phyloP scores from a whole-genome alignment of 2,888 invertebrate genomes.

The Melanostoma mellinum region DNA sequence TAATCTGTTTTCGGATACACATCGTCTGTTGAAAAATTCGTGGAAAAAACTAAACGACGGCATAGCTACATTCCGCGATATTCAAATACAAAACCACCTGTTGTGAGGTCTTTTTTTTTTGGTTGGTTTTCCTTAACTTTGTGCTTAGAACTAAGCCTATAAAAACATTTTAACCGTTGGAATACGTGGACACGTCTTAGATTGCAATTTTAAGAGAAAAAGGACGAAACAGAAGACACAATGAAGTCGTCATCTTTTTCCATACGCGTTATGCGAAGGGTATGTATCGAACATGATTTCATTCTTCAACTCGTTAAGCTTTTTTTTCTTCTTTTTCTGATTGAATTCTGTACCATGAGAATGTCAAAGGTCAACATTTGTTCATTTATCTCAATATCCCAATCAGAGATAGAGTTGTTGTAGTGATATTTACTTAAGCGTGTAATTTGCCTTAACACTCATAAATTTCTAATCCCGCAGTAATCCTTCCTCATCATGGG shows the following conservation, averaged over 20 bases:
- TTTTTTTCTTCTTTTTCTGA: constrained; percentile 3
- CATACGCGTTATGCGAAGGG: constrained; percentile 72
- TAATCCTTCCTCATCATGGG: constrained; percentile 14
- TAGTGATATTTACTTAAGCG: constrained; percentile 14
- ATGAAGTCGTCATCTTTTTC: constrained; percentile 73
- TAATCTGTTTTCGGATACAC: constrained; percentile 42
- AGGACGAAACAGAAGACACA: background rate
- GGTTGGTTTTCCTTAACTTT: constrained; percentile 1
- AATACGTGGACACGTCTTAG: too few relatives aligned
- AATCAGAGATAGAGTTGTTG: constrained; percentile 16
- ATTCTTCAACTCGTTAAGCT: constrained; percentile 1
- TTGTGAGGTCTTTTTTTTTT: constrained; percentile 41
- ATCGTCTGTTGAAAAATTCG: constrained; percentile 21
- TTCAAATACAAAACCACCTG: constrained; percentile 62
- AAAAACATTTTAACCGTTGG: background rate
- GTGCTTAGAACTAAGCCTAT: constrained; percentile 27
- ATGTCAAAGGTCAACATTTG: background rate
- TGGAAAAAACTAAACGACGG: constrained; percentile 20
- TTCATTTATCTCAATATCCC: constrained; percentile 27
- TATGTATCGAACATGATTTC: constrained; percentile 44
- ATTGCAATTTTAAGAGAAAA: too few relatives aligned
- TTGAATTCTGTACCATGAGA: constrained; percentile 1
- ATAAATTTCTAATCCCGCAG: constrained; percentile 26
- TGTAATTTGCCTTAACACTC: constrained; percentile 12
- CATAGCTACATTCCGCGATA: constrained; percentile 7